phyloP scores from a whole-genome alignment of 2,797 vertebrate species.

The Pelobates cultripes region DNA sequence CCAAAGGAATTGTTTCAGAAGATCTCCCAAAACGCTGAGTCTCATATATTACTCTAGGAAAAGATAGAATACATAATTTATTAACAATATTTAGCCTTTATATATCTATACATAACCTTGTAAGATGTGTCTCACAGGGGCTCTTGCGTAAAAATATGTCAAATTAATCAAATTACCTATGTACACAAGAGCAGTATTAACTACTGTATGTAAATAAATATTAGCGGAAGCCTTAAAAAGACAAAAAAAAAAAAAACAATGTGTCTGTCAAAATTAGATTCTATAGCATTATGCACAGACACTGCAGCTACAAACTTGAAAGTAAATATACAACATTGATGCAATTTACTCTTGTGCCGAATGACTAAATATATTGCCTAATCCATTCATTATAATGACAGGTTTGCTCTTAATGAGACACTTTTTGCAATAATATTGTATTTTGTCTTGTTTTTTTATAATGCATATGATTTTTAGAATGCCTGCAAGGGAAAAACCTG shows the following conservation, averaged over 20 bases:
- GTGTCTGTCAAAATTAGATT: not conserved
- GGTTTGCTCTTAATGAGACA: not conserved
- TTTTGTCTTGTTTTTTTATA: not conserved
- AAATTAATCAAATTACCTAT: constrained; percentile 61
- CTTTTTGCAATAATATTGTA: not conserved
- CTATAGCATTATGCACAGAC: not conserved
- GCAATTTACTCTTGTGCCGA: not conserved
- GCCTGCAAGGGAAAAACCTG: not conserved
- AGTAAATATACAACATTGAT: not conserved
- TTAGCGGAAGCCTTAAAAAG: not conserved
- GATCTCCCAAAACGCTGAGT: constrained; percentile 71
- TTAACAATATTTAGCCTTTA: constrained; percentile 63
- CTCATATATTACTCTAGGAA: constrained; percentile 70
- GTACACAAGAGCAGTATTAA: constrained; percentile 48
- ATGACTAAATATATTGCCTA: not conserved
- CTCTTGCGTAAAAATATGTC: constrained; percentile 61
- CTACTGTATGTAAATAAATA: constrained; percentile 11
- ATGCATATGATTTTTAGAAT: not conserved
- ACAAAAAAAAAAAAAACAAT: constrained; percentile 2
- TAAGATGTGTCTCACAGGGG: constrained; percentile 59
- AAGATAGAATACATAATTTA: constrained; percentile 68
- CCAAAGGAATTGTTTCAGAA: constrained; percentile 68
- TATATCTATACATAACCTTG: constrained; percentile 60
- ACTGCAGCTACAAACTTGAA: not conserved
- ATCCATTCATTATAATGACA: not conserved